phyloP scores from a whole-genome alignment of 2,797 vertebrate species.

The Chrosomus eos region DNA sequence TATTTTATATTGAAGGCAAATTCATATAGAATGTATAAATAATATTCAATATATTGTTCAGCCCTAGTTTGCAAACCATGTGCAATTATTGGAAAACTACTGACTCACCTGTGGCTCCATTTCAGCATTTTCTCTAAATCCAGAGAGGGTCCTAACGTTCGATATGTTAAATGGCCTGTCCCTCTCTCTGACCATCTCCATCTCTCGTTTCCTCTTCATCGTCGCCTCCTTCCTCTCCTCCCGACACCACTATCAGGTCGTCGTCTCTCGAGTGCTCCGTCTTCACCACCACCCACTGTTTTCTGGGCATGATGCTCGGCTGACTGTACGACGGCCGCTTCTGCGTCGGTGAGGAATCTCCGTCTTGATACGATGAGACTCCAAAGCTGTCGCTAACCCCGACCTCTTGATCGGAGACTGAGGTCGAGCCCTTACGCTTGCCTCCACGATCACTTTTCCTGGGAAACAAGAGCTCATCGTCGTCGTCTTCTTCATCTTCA shows the following conservation, averaged over 20 bases:
- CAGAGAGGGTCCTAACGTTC: conserved; percentile 83
- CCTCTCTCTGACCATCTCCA: conserved; percentile 53
- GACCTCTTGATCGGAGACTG: conserved; percentile 74
- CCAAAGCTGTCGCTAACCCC: conserved; percentile 83
- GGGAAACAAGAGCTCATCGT: conserved; percentile 58
- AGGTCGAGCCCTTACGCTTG: conserved; percentile 74
- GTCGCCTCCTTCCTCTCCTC: conserved; percentile 78
- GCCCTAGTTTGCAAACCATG: background rate
- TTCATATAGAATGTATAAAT: background rate
- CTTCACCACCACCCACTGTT: conserved; percentile 92
- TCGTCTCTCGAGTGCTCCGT: conserved; percentile 77
- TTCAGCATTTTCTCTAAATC: conserved; percentile 67
- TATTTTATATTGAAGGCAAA: background rate
- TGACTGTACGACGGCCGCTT: conserved; percentile 81
- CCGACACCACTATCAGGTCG: conserved; percentile 81
- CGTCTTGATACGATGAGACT: conserved; percentile 81
- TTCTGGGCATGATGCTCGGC: conserved; percentile 87
- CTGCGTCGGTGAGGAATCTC: conserved; percentile 69
- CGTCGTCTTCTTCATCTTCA: conserved; percentile 72
- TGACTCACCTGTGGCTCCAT: conserved; percentile 83
- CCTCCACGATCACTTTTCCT: conserved; percentile 69
- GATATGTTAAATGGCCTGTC: conserved; percentile 86
- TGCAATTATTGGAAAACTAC: background rate
- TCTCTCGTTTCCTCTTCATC: conserved; percentile 76
- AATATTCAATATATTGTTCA: background rate